A percentile compares a stretch with the other conserved stretches of the same genome.
phyloP scores from a whole-genome alignment of 1,140 invertebrate species.

The Oedothorax gibbosus region DNA sequence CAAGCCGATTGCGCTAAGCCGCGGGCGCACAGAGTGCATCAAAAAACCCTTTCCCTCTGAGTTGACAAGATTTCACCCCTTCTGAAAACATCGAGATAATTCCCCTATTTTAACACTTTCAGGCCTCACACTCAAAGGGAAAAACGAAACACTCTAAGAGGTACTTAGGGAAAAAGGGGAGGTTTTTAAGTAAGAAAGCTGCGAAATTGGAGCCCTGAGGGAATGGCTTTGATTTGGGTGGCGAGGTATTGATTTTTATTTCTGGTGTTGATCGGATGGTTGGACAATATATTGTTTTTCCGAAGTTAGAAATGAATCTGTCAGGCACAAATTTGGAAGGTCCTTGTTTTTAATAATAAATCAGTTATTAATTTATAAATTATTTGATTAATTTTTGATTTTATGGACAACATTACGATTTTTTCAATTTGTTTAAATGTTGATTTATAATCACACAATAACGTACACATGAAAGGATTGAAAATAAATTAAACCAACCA shows the following conservation, averaged over 20 bases:
- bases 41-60: slow-evolving; percentile 22
- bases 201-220: slow-evolving; percentile 12
- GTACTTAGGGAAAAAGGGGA: slow-evolving; percentile 43
- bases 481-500: too few species aligned
- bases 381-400: too few species aligned
- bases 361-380: too few species aligned
- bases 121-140: slow-evolving; percentile 22
- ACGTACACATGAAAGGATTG: too few species aligned
- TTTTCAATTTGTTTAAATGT: too few species aligned
- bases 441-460: too few species aligned
- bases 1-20: slow-evolving; percentile 58
- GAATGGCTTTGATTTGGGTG: slow-evolving; percentile 19
- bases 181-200: slow-evolving; percentile 55
- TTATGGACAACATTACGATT: too few species aligned
- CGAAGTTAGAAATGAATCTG: too few species aligned
- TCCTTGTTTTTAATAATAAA: too few species aligned
- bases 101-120: slow-evolving; percentile 59
- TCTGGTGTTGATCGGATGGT: background rate
- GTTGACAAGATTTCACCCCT: slow-evolving; percentile 53
- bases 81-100: slow-evolving; percentile 53
- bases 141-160: slow-evolving; percentile 49
- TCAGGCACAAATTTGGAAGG: too few species aligned
- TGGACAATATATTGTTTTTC: too few species aligned
- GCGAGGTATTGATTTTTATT: slow-evolving; percentile 21
- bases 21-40: background rate